Evolutionary conservation across 1,140 invertebrate species (phyloP).

Genomic region (Telenomus remus): DNA sequence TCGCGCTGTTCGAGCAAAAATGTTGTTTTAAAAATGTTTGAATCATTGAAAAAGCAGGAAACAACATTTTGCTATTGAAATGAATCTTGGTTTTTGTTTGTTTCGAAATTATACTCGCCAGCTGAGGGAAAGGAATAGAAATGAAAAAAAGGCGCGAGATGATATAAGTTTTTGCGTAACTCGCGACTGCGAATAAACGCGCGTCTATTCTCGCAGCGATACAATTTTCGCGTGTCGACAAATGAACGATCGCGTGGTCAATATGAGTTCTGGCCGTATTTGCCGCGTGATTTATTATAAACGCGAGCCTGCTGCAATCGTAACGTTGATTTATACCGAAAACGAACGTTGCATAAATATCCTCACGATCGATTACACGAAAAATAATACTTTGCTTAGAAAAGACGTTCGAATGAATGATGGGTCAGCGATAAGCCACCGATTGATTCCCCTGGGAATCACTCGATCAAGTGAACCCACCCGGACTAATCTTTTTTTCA

Average conservation of each 20-base stretch:
- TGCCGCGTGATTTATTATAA: constrained; percentile 52
- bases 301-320: constrained; percentile 34
- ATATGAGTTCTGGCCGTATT: constrained; percentile 52
- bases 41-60: no score
- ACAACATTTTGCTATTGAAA: no score
- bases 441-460: constrained; percentile 35
- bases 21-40: no score
- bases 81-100: no score
- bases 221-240: constrained; percentile 43
- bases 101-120: no score
- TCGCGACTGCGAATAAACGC: no score
- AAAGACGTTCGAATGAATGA: constrained; percentile 31
- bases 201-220: background rate
- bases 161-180: background rate
- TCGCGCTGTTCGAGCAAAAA: no score
- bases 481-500: no score
- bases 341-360: constrained; percentile 53
- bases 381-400: constrained; percentile 43
- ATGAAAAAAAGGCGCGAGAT: constrained; percentile 16
- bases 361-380: constrained; percentile 48
- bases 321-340: constrained; percentile 37
- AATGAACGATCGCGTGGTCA: constrained; percentile 55
- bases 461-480: constrained; percentile 6
- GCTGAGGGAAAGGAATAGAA: no score
- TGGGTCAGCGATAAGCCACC: constrained; percentile 27